phyloP scores from a whole-genome alignment of 1,140 invertebrate genomes.

The Uloborus diversus region DNA sequence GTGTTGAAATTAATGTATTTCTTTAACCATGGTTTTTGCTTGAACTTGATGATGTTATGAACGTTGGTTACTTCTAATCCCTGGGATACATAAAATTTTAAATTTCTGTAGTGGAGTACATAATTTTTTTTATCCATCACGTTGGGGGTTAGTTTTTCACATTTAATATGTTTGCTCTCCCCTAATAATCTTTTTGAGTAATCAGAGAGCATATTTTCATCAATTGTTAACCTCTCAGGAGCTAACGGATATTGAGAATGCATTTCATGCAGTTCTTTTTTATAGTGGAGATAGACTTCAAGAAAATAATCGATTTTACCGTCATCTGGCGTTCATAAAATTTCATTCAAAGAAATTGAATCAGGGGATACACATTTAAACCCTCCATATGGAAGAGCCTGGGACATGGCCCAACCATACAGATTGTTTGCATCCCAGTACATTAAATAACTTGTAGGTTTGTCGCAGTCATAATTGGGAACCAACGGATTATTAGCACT shows the following conservation, averaged over 20 bases:
- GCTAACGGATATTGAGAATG: conserved; percentile 65
- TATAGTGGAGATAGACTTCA: conserved; percentile 59
- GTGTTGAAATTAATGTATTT: conserved; percentile 64
- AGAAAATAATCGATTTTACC: conserved; percentile 56
- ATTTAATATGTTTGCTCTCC: background rate
- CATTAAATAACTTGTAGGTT: background rate
- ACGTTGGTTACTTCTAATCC: conserved; percentile 61
- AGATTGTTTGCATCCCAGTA: conserved; percentile 51
- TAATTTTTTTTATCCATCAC: conserved; percentile 62
- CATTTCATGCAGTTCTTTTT: conserved; percentile 57
- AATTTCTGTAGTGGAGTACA: conserved; percentile 68
- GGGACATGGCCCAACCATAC: conserved; percentile 56
- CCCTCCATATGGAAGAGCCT: conserved; percentile 20
- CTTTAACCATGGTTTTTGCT: background rate
- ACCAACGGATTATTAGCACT: background rate
- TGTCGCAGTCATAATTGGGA: background rate
- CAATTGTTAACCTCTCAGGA: conserved; percentile 59
- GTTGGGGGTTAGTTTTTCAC: conserved; percentile 27
- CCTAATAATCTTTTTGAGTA: background rate
- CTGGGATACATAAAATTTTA: conserved; percentile 66
- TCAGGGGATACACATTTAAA: conserved; percentile 40
- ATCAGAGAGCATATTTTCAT: conserved; percentile 4
- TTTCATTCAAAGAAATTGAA: background rate
- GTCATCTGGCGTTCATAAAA: conserved; percentile 52
- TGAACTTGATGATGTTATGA: conserved; percentile 60